Conservation (phyloP, 2,888 invertebrate species). For the Stenolophus ochropezus region DNA sequence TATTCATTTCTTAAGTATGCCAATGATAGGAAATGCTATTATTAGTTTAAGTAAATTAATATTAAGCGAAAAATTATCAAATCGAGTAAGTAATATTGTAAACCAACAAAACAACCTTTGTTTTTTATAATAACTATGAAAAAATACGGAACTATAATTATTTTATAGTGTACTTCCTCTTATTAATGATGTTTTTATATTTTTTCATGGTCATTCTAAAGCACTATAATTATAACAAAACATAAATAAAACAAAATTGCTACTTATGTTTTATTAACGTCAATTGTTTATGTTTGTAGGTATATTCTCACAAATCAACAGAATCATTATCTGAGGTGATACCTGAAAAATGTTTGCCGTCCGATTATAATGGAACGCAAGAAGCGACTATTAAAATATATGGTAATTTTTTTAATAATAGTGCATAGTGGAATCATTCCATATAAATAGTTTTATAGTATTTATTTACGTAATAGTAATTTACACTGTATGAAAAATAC, state of each 20-base stretch:
- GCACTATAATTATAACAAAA: too few relatives aligned
- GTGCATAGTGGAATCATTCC: too few relatives aligned
- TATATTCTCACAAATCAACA: conserved; percentile 7
- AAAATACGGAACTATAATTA: too few relatives aligned
- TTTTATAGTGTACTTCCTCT: too few relatives aligned
- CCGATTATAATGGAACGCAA: conserved; percentile 25
- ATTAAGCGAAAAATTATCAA: conserved; percentile 35
- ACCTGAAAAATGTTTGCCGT: conserved; percentile 12
- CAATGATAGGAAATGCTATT: conserved; percentile 17
- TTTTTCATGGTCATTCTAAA: too few relatives aligned
- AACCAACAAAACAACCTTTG: not conserved
- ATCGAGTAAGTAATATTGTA: conserved; percentile 37
- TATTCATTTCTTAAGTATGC: conserved; percentile 38
- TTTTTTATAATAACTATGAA: not conserved
- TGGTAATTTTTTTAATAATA: conserved; percentile 6
- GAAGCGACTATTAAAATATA: conserved; percentile 13
- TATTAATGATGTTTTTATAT: too few relatives aligned
- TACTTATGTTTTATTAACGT: too few relatives aligned
- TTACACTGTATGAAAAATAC: too few relatives aligned
- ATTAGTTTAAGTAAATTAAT: conserved; percentile 22
- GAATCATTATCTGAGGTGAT: conserved; percentile 23
- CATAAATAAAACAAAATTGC: too few relatives aligned
- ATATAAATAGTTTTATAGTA: too few relatives aligned
- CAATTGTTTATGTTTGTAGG: not conserved
- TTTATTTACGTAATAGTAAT: too few relatives aligned